phyloP scores from a whole-genome alignment of 2,797 vertebrate species.

The Characodon lateralis region DNA sequence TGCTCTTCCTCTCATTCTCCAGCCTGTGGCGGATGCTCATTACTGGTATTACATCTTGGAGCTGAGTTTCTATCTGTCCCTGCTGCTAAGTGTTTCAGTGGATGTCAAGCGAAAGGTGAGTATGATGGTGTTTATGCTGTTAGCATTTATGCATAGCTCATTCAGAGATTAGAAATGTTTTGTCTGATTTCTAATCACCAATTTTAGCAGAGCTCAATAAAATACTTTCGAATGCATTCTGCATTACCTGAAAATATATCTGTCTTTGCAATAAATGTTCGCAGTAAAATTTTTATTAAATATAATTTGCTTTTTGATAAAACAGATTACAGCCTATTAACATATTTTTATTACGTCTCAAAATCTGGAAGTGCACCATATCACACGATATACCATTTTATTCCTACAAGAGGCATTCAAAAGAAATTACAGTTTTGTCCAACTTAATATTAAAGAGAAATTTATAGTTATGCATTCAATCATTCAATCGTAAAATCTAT shows the following conservation, averaged over 20 bases:
- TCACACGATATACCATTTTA: background rate
- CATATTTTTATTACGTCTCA: background rate
- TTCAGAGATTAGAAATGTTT: no score
- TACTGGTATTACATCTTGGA: constrained; percentile 93
- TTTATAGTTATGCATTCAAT: background rate
- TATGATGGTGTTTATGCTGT: background rate
- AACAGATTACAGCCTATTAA: background rate
- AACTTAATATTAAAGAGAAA: background rate
- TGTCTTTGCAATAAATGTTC: no score
- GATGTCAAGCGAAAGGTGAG: constrained; percentile 94
- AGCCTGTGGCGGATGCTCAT: constrained; percentile 83
- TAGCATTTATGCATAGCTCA: no score
- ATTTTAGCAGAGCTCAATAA: no score
- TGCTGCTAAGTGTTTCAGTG: constrained; percentile 88
- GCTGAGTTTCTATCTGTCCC: constrained; percentile 90
- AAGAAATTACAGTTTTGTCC: no score
- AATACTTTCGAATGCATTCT: no score
- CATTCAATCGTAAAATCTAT: no score
- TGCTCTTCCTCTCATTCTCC: constrained; percentile 34
- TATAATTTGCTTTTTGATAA: background rate
- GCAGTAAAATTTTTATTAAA: background rate
- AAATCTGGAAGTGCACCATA: background rate
- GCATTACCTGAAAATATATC: no score
- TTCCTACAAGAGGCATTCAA: background rate
- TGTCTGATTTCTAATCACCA: no score